phyloP scores from a whole-genome alignment of 2,113 vertebrate species.

The Crotalus helleri region DNA sequence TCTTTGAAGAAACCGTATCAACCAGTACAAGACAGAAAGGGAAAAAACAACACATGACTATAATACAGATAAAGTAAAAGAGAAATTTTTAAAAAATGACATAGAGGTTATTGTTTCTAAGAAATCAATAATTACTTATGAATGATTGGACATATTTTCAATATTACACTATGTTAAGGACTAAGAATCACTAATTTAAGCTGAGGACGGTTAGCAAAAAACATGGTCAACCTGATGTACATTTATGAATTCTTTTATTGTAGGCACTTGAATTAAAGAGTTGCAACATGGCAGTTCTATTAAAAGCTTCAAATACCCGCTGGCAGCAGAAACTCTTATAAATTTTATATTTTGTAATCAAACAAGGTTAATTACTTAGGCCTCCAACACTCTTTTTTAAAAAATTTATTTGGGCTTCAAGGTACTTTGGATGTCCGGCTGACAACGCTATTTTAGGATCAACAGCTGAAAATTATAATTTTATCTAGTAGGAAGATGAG shows the following conservation, averaged over 20 bases:
- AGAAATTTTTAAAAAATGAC: neutral
- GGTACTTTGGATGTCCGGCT: neutral
- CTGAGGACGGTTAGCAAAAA: neutral
- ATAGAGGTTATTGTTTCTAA: neutral
- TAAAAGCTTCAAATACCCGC: conserved; percentile 16
- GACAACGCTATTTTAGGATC: neutral
- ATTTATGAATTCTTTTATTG: neutral
- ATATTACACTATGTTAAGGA: neutral
- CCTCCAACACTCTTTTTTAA: neutral
- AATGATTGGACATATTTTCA: neutral
- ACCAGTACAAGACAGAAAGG: neutral
- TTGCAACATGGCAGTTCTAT: neutral
- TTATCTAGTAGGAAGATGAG: neutral
- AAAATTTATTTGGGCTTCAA: conserved; percentile 14
- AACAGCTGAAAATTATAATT: neutral
- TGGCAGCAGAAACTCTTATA: conserved; percentile 8
- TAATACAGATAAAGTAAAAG: neutral
- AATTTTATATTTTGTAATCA: conserved; percentile 22
- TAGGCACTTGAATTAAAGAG: neutral
- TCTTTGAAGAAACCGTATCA: neutral
- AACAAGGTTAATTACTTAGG: conserved; percentile 14
- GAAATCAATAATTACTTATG: neutral
- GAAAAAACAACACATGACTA: neutral
- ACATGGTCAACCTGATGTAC: neutral
- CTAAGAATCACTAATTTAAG: neutral